Conservation (phyloP, 2,797 vertebrate genomes). For the Malurus leucopterus region DNA sequence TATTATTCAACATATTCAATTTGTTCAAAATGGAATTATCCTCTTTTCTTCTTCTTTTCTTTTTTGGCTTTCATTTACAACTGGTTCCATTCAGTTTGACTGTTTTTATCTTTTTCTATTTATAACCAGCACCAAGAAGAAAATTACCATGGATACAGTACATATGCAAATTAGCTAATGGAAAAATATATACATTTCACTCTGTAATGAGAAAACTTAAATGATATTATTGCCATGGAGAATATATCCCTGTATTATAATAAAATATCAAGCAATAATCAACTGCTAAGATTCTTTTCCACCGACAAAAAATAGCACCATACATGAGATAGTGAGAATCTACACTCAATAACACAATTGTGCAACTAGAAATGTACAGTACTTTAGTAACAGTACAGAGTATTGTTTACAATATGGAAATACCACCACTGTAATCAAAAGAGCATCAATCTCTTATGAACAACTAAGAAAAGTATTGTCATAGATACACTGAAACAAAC, state of each 20-base stretch:
- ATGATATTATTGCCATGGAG: slow-evolving; percentile 54
- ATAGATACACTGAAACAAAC: slow-evolving; percentile 19
- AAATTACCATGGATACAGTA: slow-evolving; percentile 73
- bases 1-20: slow-evolving; percentile 65
- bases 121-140: slow-evolving; percentile 73
- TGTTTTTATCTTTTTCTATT: slow-evolving; percentile 49
- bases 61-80: slow-evolving; percentile 53
- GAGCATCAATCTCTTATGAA: slow-evolving; percentile 30
- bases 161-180: slow-evolving; percentile 70
- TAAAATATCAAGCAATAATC: slow-evolving; percentile 73
- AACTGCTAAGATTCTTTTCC: slow-evolving; percentile 56
- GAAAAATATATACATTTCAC: slow-evolving; percentile 71
- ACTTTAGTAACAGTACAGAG: slow-evolving; percentile 78
- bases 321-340: slow-evolving; percentile 75
- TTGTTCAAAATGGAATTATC: slow-evolving; percentile 59
- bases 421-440: slow-evolving; percentile 53
- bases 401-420: slow-evolving; percentile 64
- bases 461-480: neutral
- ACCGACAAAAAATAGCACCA: slow-evolving; percentile 82
- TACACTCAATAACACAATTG: slow-evolving; percentile 73
- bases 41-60: neutral
- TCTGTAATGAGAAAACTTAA: slow-evolving; percentile 64
- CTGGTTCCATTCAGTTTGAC: slow-evolving; percentile 45
- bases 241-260: slow-evolving; percentile 75
- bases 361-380: slow-evolving; percentile 78